Evolutionary conservation across 1,140 invertebrate species (phyloP), one percentile per base, ranked within the genome.

Genomic region (Heterodera schachtii): DNA sequence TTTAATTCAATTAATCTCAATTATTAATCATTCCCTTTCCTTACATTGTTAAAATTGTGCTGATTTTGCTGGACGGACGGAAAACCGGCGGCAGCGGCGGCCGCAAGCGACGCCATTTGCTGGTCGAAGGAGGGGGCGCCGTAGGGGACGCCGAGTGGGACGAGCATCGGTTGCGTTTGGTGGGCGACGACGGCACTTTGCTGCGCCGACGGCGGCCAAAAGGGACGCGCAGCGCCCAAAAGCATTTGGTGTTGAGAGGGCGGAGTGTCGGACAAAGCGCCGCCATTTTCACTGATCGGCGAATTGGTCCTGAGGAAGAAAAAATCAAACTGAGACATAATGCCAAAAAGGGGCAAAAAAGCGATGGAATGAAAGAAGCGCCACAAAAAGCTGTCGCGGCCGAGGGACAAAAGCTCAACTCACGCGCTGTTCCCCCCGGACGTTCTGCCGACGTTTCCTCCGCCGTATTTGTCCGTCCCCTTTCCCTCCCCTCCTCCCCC

Each of bases 21-120:
- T 31, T 31, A 31, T 31, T 52, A 11, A 11, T 16, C 52, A 8
- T 52, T 16, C 52, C 52, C 52, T 52, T 16, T 19, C 11, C 52
- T 78, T 7, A 69, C 66, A 78, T 16, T 21, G 46, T 77, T 4
- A 13, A 52, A 77, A 60, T 64, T 19, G 44, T 77, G 7, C 2
- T 9, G 57, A 6, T 79, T 49, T 80, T 52, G 75, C 7, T 44
- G 44, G 57, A 19, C 57, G 7, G 75, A 60, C 41, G 44, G 75
- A 47, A 73, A 78, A 0, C 78, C 69, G 66, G n/a, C 43, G 41
- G 78, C 49, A 46, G 57, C 79, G 46, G 60, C 71, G 13, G 75
- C 70, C 7, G 79, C 79, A n/a, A 80, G 44, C 52, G 79, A 73
- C 5, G 46, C 75, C 76, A 80, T 80, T 80, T 80, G 79, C 57